Evolutionary conservation across 2,888 invertebrate species (phyloP).

Genomic region (Lasioglossum lativentre): DNA sequence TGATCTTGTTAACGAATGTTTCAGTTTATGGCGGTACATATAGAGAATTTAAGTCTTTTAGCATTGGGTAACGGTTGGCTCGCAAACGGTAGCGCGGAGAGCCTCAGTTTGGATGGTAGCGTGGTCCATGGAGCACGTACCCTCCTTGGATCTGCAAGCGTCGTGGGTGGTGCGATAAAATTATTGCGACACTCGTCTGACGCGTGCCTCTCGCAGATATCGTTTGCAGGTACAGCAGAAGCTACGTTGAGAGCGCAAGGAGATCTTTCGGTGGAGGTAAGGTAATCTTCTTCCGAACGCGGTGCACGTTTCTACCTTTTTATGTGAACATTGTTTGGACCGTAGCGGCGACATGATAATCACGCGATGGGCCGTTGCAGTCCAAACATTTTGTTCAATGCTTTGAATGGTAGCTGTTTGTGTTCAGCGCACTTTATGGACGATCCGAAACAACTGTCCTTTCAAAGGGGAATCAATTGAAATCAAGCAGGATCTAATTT

Average conservation of each 20-base stretch:
- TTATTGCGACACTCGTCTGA: constrained; percentile 87
- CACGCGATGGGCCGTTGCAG: neutral
- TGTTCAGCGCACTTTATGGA: constrained; percentile 62
- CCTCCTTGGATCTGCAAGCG: constrained; percentile 90
- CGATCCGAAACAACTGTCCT: constrained; percentile 70
- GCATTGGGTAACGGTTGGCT: constrained; percentile 89
- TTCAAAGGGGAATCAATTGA: constrained; percentile 65
- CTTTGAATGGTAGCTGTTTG: constrained; percentile 63
- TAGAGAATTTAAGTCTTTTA: constrained; percentile 90
- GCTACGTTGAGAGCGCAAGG: constrained; percentile 92
- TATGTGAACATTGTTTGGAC: constrained; percentile 18
- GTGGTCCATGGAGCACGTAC: constrained; percentile 89
- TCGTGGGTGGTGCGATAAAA: constrained; percentile 88
- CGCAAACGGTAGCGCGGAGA: constrained; percentile 90
- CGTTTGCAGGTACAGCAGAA: constrained; percentile 91
- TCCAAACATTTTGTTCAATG: constrained; percentile 46
- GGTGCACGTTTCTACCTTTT: constrained; percentile 1
- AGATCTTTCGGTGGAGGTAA: constrained; percentile 93
- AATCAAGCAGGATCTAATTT: constrained; percentile 78
- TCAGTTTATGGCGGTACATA: constrained; percentile 94
- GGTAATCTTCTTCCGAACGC: neutral
- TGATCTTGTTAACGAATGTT: constrained; percentile 6
- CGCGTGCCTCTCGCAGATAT: constrained; percentile 90
- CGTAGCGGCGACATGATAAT: neutral
- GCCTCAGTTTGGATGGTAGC: constrained; percentile 89